Evolutionary conservation across 2,888 invertebrate species (phyloP), one percentile per base, ranked within the genome.

Genomic region (Aleiodes leptofemur): DNA sequence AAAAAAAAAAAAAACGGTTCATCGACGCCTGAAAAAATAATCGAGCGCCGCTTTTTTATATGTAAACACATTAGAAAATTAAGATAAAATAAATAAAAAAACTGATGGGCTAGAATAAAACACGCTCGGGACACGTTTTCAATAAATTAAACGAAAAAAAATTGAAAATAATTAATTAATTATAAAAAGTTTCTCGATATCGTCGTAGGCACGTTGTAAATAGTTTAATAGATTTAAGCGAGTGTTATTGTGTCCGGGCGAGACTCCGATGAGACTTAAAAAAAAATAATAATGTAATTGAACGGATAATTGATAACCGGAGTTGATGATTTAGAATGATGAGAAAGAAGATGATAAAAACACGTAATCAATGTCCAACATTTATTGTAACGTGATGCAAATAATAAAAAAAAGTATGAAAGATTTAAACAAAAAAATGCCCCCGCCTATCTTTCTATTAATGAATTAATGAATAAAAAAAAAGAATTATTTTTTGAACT

Each of bases 381-480:
- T 68, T 68, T 51, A 68, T 68, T 51, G 29, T 68, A 68, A 68
- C n/a, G 68, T 68, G 51, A 51, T 68, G 50, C 13, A 68, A 68
- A 68, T 68, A 68, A 43, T 43, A 43, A 43, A 51, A 68, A 23
- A 31, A 50, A 11, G 50, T 68, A 68, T 51, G 51, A 51, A 29
- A 68, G 51, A 68, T 51, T 31, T 48, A 66, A 16, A n/a, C 9
- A 68, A 68, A 29, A 29, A 31, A 66, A 50, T 72, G 66, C 72
- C 85, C 86, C 84, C 82, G 85, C 85, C 86, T 88, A 86, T 85
- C 87, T 86, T 87, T 87, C 85, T 86, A 88, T 85, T 84, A 81
- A 85, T 77, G 77, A 78, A 74, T 61, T 76, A 23, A 23, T 23
- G 23, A 23, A 23, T 23, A 76, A 78, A 77, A 69, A 61, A 48